phyloP scores from a whole-genome alignment of 2,888 invertebrate genomes.

The Cerastoderma edule region DNA sequence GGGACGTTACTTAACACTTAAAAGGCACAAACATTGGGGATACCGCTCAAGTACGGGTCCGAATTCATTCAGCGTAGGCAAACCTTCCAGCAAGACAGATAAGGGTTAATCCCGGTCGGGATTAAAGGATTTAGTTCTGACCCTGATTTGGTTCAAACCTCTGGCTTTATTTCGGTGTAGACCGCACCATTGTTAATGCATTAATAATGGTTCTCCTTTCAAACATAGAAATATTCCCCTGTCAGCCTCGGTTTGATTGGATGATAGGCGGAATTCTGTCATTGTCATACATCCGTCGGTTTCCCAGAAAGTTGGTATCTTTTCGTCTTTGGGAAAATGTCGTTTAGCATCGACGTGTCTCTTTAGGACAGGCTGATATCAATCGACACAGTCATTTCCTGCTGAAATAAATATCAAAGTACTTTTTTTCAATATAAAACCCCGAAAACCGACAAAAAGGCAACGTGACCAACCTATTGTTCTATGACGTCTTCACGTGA shows the following conservation, averaged over 20 bases:
- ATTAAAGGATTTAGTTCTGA: conserved; percentile 29
- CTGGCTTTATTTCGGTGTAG: conserved; percentile 24
- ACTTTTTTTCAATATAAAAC: too few relatives aligned
- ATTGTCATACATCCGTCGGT: too few relatives aligned
- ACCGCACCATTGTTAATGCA: conserved; percentile 25
- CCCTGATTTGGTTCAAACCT: conserved; percentile 22
- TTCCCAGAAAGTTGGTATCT: too few relatives aligned
- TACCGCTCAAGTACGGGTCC: conserved; percentile 7
- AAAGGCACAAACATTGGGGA: conserved; percentile 23
- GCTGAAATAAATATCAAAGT: too few relatives aligned
- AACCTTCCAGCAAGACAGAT: conserved; percentile 27
- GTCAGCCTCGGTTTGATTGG: conserved; percentile 11
- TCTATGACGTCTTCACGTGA: too few relatives aligned
- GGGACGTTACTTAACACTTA: conserved; percentile 23
- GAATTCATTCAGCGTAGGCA: conserved; percentile 1
- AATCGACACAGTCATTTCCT: too few relatives aligned
- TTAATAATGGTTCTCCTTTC: conserved; percentile 33
- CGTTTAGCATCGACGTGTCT: too few relatives aligned
- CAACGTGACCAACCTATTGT: too few relatives aligned
- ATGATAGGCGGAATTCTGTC: background rate
- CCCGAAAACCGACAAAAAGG: too few relatives aligned
- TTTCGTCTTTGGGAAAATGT: too few relatives aligned
- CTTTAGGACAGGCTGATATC: too few relatives aligned
- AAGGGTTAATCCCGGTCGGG: conserved; percentile 30
- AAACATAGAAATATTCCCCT: conserved; percentile 24